Conservation (phyloP, 2,113 vertebrate species). For the Benitochromis conjunctus region DNA sequence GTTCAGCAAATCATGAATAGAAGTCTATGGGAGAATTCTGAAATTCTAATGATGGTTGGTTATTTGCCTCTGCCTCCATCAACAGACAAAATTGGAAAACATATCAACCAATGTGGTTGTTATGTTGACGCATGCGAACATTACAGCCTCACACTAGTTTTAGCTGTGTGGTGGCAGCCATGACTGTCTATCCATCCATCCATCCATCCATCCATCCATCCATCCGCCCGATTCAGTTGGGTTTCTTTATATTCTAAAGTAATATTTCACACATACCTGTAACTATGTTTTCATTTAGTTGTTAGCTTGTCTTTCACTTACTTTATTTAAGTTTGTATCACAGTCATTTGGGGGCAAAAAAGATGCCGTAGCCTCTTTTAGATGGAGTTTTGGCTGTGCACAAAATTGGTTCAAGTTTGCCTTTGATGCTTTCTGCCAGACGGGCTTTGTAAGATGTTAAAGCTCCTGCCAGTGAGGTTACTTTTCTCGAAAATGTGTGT, state of each 20-base stretch:
- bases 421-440: neutral
- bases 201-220: no score
- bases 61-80: neutral
- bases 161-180: neutral
- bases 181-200: no score
- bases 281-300: neutral
- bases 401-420: neutral
- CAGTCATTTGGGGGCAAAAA: fast-evolving
- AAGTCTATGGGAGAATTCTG: neutral
- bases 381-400: neutral
- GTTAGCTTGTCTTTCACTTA: neutral
- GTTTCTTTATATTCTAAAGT: neutral
- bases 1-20: neutral
- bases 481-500: neutral
- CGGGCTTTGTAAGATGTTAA: neutral
- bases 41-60: neutral
- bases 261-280: neutral
- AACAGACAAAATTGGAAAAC: neutral
- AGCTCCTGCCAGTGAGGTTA: neutral
- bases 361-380: neutral
- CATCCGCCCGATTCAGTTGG: neutral
- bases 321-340: neutral
- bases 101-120: neutral
- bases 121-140: neutral
- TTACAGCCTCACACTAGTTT: neutral